Evolutionary conservation across 2,888 invertebrate genomes (phyloP).

Genomic region (Nyleta sp.): DNA sequence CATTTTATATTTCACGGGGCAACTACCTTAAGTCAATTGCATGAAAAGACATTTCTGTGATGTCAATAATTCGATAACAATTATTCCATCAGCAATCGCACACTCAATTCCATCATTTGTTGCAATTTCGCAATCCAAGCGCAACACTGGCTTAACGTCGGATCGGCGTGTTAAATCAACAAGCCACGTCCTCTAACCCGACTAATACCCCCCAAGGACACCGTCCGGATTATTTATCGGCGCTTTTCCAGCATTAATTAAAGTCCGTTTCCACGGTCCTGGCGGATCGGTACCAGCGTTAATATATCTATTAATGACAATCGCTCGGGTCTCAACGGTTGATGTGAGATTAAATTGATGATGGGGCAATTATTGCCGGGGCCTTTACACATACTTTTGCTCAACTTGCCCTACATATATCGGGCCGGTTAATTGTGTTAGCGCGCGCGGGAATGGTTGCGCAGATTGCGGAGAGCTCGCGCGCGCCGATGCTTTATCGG

Average conservation of each 20-base stretch:
- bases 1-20: no score
- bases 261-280: constrained; percentile 23
- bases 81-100: no score
- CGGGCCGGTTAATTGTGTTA: constrained; percentile 40
- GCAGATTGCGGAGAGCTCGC: not conserved
- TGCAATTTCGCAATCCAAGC: constrained; percentile 3
- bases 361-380: constrained; percentile 39
- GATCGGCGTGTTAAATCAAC: constrained; percentile 14
- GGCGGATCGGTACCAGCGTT: constrained; percentile 30
- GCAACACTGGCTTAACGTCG: no score
- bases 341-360: constrained; percentile 25
- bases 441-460: constrained; percentile 40
- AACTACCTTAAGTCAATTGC: no score
- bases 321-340: constrained; percentile 7
- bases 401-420: constrained; percentile 37
- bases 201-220: constrained; percentile 29
- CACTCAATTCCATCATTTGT: not conserved
- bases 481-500: constrained; percentile 28
- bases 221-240: constrained; percentile 21
- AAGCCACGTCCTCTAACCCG: constrained; percentile 32
- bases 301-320: constrained; percentile 53
- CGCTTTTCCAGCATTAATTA: constrained; percentile 24
- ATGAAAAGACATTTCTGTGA: no score
- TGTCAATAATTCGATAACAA: no score
- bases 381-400: constrained; percentile 41